phyloP scores from a whole-genome alignment of 2,888 invertebrate genomes.

The Drosophila falleni region DNA sequence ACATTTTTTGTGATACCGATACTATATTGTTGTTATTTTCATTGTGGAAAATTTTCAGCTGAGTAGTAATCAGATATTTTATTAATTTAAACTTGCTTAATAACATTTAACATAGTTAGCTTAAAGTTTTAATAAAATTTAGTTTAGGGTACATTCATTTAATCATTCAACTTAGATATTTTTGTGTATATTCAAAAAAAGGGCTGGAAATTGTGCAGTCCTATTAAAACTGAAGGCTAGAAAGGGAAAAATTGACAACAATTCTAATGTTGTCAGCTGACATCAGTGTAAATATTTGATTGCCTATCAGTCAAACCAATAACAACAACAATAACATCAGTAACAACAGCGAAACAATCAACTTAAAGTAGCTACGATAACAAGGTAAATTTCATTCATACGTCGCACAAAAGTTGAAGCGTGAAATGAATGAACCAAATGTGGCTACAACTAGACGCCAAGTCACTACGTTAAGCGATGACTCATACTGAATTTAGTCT shows the following conservation, averaged over 20 bases:
- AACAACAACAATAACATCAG: neutral
- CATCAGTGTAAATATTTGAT: conserved; percentile 39
- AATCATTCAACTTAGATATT: too few relatives aligned
- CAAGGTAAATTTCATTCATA: conserved; percentile 65
- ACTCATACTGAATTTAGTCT: conserved; percentile 72
- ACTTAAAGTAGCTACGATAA: conserved; percentile 45
- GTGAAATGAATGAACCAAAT: conserved; percentile 68
- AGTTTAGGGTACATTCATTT: too few relatives aligned
- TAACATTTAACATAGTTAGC: too few relatives aligned
- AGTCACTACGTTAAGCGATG: conserved; percentile 53
- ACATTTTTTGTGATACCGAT: too few relatives aligned
- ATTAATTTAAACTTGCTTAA: too few relatives aligned
- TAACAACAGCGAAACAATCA: conserved; percentile 15
- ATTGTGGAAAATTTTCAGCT: too few relatives aligned
- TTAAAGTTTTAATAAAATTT: too few relatives aligned
- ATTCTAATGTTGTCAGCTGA: conserved; percentile 5
- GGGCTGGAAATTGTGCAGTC: neutral
- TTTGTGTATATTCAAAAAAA: too few relatives aligned
- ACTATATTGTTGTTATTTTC: too few relatives aligned
- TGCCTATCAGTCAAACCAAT: conserved; percentile 20
- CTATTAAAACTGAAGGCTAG: neutral
- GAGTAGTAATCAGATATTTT: too few relatives aligned
- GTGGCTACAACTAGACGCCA: conserved; percentile 45
- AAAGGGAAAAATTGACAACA: neutral
- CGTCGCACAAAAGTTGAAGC: conserved; percentile 31